phyloP scores from a whole-genome alignment of 37 sponge, comb jelly and placozoan genomes.

The Aphrocallistes beatrix region DNA sequence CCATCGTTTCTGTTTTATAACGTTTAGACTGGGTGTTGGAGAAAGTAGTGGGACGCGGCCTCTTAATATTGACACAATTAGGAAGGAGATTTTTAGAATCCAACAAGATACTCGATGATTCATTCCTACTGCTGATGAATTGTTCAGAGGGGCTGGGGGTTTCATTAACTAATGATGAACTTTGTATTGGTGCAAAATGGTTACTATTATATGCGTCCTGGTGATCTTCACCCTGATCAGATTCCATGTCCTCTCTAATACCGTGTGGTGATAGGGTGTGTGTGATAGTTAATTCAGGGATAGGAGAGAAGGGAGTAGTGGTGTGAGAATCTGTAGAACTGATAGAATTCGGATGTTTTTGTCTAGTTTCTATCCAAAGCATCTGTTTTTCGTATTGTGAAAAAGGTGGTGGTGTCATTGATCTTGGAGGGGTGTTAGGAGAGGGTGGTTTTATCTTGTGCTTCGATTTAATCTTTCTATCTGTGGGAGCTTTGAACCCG shows the following conservation, averaged over 20 bases:
- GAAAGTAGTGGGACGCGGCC: background rate
- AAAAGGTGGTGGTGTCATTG: background rate
- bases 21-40: background rate
- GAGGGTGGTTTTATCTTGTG: constrained; percentile 1
- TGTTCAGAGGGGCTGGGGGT: background rate
- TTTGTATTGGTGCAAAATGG: too few species aligned
- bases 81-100: background rate
- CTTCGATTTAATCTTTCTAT: background rate
- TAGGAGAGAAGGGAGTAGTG: too few species aligned
- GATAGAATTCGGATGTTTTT: background rate
- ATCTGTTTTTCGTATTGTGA: background rate
- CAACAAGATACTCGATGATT: background rate
- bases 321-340: background rate
- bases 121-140: background rate
- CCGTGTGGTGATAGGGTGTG: too few species aligned
- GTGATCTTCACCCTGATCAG: too few species aligned
- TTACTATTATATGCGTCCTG: too few species aligned
- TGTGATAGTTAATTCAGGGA: too few species aligned
- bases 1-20: background rate
- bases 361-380: background rate
- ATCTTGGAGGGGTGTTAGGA: background rate
- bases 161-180: too few species aligned
- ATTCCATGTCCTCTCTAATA: too few species aligned
- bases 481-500: constrained; percentile 6
- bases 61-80: background rate